A percentile compares a stretch with the other conserved stretches of the same genome.
Evolutionary conservation across 2,888 invertebrate genomes (phyloP).

Genomic region (Thalpophila matura): DNA sequence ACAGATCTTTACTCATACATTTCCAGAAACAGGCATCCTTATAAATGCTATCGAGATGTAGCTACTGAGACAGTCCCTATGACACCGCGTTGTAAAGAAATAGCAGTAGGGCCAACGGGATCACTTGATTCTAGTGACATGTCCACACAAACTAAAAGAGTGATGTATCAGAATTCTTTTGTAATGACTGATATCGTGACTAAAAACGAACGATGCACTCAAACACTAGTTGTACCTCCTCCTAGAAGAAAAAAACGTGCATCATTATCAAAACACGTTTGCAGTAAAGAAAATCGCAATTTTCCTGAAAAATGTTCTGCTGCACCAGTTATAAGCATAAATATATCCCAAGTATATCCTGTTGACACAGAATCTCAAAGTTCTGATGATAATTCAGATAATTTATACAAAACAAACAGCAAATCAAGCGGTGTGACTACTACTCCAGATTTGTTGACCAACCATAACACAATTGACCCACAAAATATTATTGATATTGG

Average conservation of each 20-base stretch:
- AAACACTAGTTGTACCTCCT: conserved; percentile 79
- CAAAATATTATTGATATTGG: conserved; percentile 51
- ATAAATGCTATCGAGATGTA: conserved; percentile 76
- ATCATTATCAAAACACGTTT: conserved; percentile 41
- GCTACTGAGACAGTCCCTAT: conserved; percentile 83
- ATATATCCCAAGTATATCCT: conserved; percentile 90
- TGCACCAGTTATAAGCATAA: conserved; percentile 90
- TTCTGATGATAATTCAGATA: conserved; percentile 88
- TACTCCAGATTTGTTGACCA: conserved; percentile 91
- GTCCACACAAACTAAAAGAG: conserved; percentile 77
- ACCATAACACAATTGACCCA: conserved; percentile 84
- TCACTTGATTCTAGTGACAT: conserved; percentile 77
- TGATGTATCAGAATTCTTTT: conserved; percentile 77
- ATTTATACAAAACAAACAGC: conserved; percentile 44
- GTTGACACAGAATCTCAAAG: conserved; percentile 83
- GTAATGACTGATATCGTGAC: conserved; percentile 80
- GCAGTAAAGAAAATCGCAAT: conserved; percentile 63
- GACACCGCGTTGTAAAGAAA: conserved; percentile 87
- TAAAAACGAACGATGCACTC: conserved; percentile 76
- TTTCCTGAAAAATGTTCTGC: conserved; percentile 74
- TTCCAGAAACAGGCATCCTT: conserved; percentile 74
- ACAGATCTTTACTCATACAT: conserved; percentile 86
- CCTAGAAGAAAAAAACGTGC: conserved; percentile 78
- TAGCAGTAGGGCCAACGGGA: conserved; percentile 81
- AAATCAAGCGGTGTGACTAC: conserved; percentile 68